Conservation (phyloP, 2,888 invertebrate genomes). For the Drosophila antonietae region DNA sequence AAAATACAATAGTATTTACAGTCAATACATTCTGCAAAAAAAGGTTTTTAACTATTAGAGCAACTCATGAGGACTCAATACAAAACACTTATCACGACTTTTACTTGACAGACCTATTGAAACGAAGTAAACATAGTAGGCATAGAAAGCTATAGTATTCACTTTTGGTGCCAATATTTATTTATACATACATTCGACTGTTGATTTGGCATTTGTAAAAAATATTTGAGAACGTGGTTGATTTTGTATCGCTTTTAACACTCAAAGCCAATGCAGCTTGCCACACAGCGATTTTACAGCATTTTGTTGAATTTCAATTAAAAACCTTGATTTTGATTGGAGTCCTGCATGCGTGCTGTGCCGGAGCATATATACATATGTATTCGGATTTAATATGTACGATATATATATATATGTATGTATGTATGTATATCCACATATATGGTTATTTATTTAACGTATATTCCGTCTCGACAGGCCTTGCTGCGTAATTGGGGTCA, state of each 20-base stretch:
- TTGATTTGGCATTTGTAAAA: neutral
- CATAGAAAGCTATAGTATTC: neutral
- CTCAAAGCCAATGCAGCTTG: constrained; percentile 22
- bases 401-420: neutral
- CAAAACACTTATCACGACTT: neutral
- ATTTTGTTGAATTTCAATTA: constrained; percentile 78
- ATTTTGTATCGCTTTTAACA: constrained; percentile 11
- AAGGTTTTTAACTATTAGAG: neutral
- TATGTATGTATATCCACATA: neutral
- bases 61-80: neutral
- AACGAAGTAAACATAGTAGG: neutral
- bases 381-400: constrained; percentile 3
- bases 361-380: neutral
- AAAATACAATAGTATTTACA: too few species aligned
- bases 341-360: constrained; percentile 61
- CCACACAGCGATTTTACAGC: constrained; percentile 4
- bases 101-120: neutral
- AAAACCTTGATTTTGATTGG: constrained; percentile 78
- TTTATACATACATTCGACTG: neutral
- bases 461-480: constrained; percentile 27
- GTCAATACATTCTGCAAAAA: too few species aligned
- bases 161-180: neutral
- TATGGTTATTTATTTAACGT: constrained; percentile 11
- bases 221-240: neutral
- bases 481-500: constrained; percentile 57